Conservation (phyloP, 2,888 invertebrate species). For the Selenia dentaria region DNA sequence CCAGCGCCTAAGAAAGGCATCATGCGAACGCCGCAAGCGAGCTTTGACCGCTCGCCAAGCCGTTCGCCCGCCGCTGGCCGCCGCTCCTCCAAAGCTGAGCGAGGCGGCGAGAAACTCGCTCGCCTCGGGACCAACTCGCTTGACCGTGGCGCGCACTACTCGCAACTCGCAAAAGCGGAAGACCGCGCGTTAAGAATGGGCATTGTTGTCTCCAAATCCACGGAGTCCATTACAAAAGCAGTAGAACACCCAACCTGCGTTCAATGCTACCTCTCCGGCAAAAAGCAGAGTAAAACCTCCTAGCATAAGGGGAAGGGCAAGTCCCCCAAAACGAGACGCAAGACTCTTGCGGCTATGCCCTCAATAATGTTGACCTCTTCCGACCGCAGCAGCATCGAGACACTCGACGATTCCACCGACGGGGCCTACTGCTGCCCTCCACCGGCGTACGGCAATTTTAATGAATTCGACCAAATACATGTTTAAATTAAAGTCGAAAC, state of each 20-base stretch:
- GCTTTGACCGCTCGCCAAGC: constrained; percentile 75
- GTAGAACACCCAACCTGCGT: constrained; percentile 90
- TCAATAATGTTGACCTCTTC: constrained; percentile 64
- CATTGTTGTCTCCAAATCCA: constrained; percentile 83
- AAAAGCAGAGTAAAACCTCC: constrained; percentile 84
- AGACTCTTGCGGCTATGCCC: constrained; percentile 58
- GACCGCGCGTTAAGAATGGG: constrained; percentile 81
- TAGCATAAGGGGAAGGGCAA: constrained; percentile 88
- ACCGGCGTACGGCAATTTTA: constrained; percentile 53
- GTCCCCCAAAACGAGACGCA: constrained; percentile 81
- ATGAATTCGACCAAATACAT: constrained; percentile 84
- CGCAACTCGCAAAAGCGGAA: constrained; percentile 77
- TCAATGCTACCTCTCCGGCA: constrained; percentile 88
- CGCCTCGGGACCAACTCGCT: constrained; percentile 77
- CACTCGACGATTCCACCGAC: constrained; percentile 63
- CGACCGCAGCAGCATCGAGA: constrained; percentile 76
- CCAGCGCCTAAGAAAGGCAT: constrained; percentile 80
- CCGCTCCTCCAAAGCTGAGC: constrained; percentile 49
- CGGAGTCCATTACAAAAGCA: constrained; percentile 80
- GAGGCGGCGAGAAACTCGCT: constrained; percentile 64
- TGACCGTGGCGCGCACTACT: constrained; percentile 77
- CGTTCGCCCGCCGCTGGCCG: constrained; percentile 76
- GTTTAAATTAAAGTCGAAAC: constrained; percentile 63
- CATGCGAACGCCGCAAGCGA: constrained; percentile 80
- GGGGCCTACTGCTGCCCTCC: constrained; percentile 67